These are phyloP conservation scores for Mercenaria mercenaria DNA, from an alignment of 1,140 invertebrate genomes.

Conservation along the genomic window DNA sequence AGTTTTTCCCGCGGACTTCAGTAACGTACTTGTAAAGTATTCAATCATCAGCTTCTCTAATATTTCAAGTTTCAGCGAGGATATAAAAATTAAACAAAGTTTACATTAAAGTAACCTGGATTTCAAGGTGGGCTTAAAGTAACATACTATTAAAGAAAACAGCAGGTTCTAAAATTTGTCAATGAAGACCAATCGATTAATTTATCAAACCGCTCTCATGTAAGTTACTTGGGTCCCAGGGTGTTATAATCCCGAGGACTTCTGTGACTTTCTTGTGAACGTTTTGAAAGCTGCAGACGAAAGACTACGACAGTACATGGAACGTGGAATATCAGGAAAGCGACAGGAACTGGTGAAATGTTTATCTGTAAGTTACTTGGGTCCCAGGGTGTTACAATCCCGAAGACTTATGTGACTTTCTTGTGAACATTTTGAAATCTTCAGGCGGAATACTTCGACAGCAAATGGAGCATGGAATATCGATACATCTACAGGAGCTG, in stretches of 20 bases:
- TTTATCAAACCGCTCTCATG: too few relatives aligned
- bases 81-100: too few relatives aligned
- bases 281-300: not conserved
- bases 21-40: not conserved
- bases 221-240: not conserved
- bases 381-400: slow-evolving; percentile 8
- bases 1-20: not conserved
- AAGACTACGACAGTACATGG: not conserved
- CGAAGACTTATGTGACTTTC: slow-evolving; percentile 28
- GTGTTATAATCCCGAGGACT: slow-evolving; percentile 27
- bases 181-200: too few relatives aligned
- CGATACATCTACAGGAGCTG: not conserved
- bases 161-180: too few relatives aligned
- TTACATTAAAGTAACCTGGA: too few relatives aligned
- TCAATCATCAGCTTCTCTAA: not conserved
- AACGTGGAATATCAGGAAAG: too few relatives aligned
- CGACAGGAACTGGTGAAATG: not conserved
- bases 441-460: not conserved
- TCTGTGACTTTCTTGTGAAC: slow-evolving; percentile 10
- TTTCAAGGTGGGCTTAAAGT: too few relatives aligned
- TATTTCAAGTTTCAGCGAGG: too few relatives aligned
- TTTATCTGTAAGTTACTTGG: not conserved
- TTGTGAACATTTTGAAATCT: not conserved
- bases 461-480: too few relatives aligned
- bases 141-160: too few relatives aligned